Base-by-base conservation (phyloP, 2,797 vertebrate species). In the Pseudopleuronectes americanus region DNA sequence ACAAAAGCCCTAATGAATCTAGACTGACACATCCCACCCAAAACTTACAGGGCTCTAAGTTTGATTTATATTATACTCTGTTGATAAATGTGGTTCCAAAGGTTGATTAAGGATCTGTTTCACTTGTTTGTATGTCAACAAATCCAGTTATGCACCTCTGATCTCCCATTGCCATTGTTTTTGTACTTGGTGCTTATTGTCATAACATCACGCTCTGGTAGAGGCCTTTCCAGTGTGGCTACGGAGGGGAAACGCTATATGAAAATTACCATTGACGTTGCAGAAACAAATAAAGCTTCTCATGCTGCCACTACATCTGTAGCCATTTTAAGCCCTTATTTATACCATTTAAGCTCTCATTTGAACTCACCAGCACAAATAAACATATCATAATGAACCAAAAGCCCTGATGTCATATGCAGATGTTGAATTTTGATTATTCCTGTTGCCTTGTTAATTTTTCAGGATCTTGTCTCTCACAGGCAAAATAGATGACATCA, bases 81-180 rank as follows among this genome's bases (percentile, higher is more conserved):
- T 92, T 85, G 90, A 94, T 91, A 89, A 88, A 88, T 93, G 92
- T 53, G 88, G 84, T 89, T 94, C 90, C 88, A 92, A 91, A 87
- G 90, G 88, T 89, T 92, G 92, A 93, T 93, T 93, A 90, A 84
- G 81, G 86, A 90, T 92, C 90, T 88, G 86, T 92, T 92, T 91
- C 80, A 85, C 84, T 92, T 92, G 89, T 93, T 94, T 93, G 89
- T 94, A 87, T 90, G 91, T 93, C 91, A 94, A 89, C 92, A 93
- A 91, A 91, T 79, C 83, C 81, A 89, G 90, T 93, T 87, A 88
- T 87, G 82, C 91, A 89, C 84, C 89, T 92, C 90, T 92, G 90
- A 92, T 93, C 92, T 92, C 76, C 69, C 72, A 68, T 84, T 79
- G 84, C 85, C 76, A 56, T 89, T 91, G 91, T 92, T 94, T 90